phyloP scores from a whole-genome alignment of 2,797 vertebrate species.

The Gobio occitaniae region DNA sequence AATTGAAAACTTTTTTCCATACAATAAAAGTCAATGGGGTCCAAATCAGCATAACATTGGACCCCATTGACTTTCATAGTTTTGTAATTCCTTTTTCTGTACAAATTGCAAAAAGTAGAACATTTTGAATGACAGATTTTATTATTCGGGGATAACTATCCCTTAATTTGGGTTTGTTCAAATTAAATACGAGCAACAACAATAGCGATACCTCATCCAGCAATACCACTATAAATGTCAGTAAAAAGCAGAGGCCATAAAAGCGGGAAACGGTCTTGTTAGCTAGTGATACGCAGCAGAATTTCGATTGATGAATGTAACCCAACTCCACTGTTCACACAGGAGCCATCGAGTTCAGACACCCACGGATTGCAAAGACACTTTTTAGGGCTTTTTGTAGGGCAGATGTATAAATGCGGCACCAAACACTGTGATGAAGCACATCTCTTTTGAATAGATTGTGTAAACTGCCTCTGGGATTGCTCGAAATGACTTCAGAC shows the following conservation, averaged over 20 bases:
- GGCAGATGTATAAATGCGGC: conserved; percentile 21
- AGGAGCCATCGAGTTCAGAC: not conserved
- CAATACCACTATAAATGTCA: not conserved
- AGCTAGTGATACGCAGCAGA: not conserved
- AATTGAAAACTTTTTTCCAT: no score
- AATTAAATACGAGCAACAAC: not conserved
- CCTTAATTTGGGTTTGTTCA: not conserved
- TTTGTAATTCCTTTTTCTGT: not conserved
- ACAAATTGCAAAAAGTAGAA: not conserved
- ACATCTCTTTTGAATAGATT: conserved; percentile 31
- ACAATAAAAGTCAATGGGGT: not conserved
- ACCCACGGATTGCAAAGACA: conserved; percentile 20
- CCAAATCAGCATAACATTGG: not conserved
- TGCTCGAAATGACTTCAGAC: conserved; percentile 47
- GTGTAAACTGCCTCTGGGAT: conserved; percentile 49
- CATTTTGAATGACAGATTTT: not conserved
- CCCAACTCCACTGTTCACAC: not conserved
- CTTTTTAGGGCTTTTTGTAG: conserved; percentile 11
- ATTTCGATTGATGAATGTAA: not conserved
- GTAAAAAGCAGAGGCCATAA: not conserved
- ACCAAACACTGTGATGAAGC: conserved; percentile 27
- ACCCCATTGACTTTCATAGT: not conserved
- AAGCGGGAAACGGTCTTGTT: not conserved
- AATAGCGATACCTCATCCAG: not conserved
- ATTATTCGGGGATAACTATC: no score